Evolutionary conservation across 2,113 vertebrate genomes (phyloP).

Genomic region (Rattus rattus): DNA sequence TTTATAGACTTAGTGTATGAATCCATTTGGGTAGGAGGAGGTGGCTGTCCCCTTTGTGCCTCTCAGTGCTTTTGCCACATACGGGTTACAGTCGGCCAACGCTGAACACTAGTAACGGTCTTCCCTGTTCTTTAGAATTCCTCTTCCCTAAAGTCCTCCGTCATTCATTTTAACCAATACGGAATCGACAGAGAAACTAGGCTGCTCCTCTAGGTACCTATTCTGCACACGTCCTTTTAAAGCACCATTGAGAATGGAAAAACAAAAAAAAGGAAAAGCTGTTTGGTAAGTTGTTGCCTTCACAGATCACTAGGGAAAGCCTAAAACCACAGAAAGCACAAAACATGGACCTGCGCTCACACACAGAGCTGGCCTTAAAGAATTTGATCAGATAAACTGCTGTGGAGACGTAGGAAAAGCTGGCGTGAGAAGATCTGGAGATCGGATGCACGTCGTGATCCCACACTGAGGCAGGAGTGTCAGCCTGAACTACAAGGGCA

Average conservation of each 20-base stretch:
- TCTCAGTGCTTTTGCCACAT: not conserved
- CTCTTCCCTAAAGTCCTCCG: constrained; percentile 47
- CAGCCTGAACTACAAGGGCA: not conserved
- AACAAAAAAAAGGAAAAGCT: not conserved
- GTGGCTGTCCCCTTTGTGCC: constrained; percentile 33
- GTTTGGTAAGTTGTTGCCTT: not conserved
- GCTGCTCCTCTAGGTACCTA: constrained; percentile 36
- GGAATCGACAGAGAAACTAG: not conserved
- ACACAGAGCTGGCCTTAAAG: constrained; percentile 9
- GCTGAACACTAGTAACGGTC: constrained; percentile 12
- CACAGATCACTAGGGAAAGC: not conserved
- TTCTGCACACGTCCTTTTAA: constrained; percentile 53
- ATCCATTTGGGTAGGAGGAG: constrained; percentile 13
- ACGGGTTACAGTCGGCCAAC: constrained; percentile 51
- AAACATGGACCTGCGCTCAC: constrained; percentile 12
- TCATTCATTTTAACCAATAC: not conserved
- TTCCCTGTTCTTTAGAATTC: constrained; percentile 46
- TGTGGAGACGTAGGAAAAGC: constrained; percentile 72
- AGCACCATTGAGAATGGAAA: not conserved
- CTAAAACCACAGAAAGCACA: constrained; percentile 59
- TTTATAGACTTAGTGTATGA: constrained; percentile 34
- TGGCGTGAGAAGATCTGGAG: constrained; percentile 72
- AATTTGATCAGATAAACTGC: constrained; percentile 79
- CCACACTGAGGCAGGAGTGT: not conserved
- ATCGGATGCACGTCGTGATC: not conserved